Evolutionary conservation across 2,113 vertebrate species (phyloP).

Genomic region (Trogon surrucura): DNA sequence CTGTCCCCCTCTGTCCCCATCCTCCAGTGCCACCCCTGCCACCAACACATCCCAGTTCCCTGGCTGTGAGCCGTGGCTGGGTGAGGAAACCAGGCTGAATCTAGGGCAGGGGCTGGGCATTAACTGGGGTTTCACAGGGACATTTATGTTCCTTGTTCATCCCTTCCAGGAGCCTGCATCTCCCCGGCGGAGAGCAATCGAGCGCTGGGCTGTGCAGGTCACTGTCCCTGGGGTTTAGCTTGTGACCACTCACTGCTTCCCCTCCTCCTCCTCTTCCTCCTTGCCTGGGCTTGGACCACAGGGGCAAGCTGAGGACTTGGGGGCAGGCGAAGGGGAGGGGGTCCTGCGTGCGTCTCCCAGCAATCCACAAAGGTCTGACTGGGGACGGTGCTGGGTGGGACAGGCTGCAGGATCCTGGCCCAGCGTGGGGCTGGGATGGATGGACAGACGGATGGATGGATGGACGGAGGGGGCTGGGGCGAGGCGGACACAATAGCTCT

Average conservation of each 20-base stretch:
- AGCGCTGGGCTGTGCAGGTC: fast-evolving
- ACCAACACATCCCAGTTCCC: not conserved
- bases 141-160: not conserved
- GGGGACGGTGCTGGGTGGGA: not conserved
- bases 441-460: not conserved
- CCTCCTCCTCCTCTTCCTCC: not conserved
- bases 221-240: not conserved
- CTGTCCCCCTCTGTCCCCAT: not conserved
- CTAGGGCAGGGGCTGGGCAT: not conserved
- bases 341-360: not conserved
- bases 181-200: fast-evolving
- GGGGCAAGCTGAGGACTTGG: not conserved
- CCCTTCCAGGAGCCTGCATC: fast-evolving
- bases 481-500: constrained; percentile 14
- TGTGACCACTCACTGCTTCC: fast-evolving
- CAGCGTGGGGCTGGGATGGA: not conserved
- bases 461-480: constrained; percentile 31
- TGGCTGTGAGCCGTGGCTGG: fast-evolving
- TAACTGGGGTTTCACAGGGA: not conserved
- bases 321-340: fast-evolving
- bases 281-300: not conserved
- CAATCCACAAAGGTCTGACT: fast-evolving
- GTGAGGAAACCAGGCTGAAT: not conserved
- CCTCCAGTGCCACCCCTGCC: not conserved
- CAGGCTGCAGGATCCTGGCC: fast-evolving